These are phyloP conservation scores for Bombycilla garrulus DNA, from an alignment of 2,113 vertebrate species.

Conservation along the genomic window DNA sequence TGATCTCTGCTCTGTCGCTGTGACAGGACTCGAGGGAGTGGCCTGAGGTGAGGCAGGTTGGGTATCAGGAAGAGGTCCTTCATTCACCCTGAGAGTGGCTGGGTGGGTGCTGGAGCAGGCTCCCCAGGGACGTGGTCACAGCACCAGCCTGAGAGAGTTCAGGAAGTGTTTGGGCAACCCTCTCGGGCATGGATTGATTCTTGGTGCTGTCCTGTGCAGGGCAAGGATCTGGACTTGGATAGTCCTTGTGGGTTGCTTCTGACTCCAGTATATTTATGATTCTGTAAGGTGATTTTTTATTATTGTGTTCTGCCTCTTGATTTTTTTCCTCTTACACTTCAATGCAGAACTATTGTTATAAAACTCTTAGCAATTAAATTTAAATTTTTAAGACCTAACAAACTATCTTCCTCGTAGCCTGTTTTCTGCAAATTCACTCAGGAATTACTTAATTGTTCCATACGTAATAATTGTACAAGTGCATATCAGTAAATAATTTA, in stretches of 20 bases:
- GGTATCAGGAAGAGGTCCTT: neutral
- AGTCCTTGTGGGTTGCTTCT: neutral
- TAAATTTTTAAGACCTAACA: neutral
- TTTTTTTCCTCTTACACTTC: neutral
- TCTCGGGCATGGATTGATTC: neutral
- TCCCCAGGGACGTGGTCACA: neutral
- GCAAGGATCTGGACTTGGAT: neutral
- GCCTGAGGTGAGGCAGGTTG: neutral
- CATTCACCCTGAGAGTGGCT: fast-evolving
- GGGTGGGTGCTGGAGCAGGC: neutral
- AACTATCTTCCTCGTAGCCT: neutral
- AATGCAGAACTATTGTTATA: neutral
- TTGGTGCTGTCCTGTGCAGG: neutral
- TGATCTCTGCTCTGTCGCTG: neutral
- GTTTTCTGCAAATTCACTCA: neutral
- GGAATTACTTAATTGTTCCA: neutral
- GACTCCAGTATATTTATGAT: neutral
- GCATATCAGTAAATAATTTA: neutral
- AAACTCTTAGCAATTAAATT: neutral
- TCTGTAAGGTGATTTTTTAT: neutral
- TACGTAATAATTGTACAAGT: neutral
- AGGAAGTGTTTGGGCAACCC: neutral
- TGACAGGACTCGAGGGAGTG: fast-evolving
- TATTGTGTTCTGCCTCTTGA: neutral
- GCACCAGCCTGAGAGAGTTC: neutral